Evolutionary conservation across 2,888 invertebrate genomes (phyloP).

Genomic region (Tipula lateralis): DNA sequence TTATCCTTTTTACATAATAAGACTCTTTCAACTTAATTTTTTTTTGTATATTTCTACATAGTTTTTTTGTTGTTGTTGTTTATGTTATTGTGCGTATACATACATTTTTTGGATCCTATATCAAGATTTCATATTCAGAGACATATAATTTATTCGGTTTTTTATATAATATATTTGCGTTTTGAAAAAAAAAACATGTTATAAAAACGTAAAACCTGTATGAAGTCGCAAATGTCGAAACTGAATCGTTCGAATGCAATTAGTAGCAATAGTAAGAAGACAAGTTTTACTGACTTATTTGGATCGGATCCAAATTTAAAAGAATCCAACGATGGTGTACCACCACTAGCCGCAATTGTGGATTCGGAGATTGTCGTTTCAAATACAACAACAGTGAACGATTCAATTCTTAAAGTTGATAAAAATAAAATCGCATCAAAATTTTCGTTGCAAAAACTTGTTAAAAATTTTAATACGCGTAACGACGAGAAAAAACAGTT

Average conservation of each 20-base stretch:
- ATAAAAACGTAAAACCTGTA: background rate
- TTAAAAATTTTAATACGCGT: slow-evolving; percentile 53
- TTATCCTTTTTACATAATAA: slow-evolving; percentile 27
- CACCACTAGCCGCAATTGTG: background rate
- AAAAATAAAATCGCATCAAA: slow-evolving; percentile 32
- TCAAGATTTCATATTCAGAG: background rate
- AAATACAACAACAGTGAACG: background rate
- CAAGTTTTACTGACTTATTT: background rate
- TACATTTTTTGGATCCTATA: background rate
- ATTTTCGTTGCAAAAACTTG: slow-evolving; percentile 48
- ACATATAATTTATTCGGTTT: background rate
- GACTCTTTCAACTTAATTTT: background rate
- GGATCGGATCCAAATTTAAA: background rate
- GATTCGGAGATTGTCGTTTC: background rate
- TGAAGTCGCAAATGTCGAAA: background rate
- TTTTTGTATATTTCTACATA: background rate
- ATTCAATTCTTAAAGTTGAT: background rate
- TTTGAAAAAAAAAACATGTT: background rate
- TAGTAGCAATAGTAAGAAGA: background rate
- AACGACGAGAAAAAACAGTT: slow-evolving; percentile 51
- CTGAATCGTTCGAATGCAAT: background rate
- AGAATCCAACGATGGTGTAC: background rate
- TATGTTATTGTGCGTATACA: background rate
- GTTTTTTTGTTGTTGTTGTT: background rate
- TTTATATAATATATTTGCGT: background rate